Evolutionary conservation across 2,888 invertebrate genomes (phyloP), one percentile per base, ranked within the genome.

Genomic region (Imbricaverruca yamaguchii): DNA sequence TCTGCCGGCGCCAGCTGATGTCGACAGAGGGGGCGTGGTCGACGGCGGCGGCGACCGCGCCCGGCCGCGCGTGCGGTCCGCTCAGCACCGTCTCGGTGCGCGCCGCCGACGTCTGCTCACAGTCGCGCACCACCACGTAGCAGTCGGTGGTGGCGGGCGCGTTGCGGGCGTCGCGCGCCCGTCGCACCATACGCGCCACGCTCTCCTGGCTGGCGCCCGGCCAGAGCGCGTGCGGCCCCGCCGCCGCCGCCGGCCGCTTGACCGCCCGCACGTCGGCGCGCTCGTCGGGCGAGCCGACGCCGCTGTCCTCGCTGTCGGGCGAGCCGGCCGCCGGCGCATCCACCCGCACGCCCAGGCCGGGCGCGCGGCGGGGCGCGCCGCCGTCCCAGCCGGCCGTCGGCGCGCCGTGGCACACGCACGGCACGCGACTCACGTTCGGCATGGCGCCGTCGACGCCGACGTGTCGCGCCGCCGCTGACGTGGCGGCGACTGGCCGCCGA

Each of bases 341-440:
- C 15, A 74, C 74, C 23, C 74, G 74, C 15, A 74, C 74, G 55
- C 74, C 74, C 55, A 74, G 21, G 55, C 74, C 74, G 53, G 74
- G 74, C 53, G 74, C 74, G 53, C 74, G 74, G 74, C 74, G 74
- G 23, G 55, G 53, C 53, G 53, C 10, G 9, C 55, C 21, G 74
- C 74, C 74, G 74, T 53, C 74, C 74, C 55, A 74, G 74, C 74
- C 74, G 4, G 69, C 69, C 69, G 69, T 15, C 53, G 69, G 18
- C 69, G 21, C 74, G 9, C 23, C 21, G 53, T 74, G 74, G 55
- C 74, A 55, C 53, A 55, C 74, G 74, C 74, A 53, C 53, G 74
- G 55, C 53, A 55, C 74, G 53, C 74, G 74, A 1, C 55, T 18
- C 9, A 10, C 53, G 74, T 74, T 74, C 53, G 55, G 55, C 53